Percentiles rank a stretch among this genome's conserved stretches.
Evolutionary conservation across 2,888 invertebrate genomes (phyloP).

Genomic region (Hipparchia semele): DNA sequence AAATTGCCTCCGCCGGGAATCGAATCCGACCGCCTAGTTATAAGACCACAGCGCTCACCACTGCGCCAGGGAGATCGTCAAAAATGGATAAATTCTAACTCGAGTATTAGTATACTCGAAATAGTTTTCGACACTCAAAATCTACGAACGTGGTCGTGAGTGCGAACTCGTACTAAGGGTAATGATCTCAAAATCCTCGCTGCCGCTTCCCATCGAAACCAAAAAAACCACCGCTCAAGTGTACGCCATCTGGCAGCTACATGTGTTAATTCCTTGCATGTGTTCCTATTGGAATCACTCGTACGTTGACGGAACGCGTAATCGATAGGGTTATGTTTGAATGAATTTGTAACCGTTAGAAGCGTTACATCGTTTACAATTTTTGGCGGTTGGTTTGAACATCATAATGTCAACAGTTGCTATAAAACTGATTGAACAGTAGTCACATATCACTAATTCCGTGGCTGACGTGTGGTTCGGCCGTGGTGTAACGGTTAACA

Average conservation of each 20-base stretch:
- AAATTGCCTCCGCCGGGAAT: too few species aligned
- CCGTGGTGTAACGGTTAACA: too few species aligned
- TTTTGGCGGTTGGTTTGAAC: background rate
- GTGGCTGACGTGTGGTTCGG: too few species aligned
- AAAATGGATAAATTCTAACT: too few species aligned
- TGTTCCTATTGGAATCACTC: conserved; percentile 32
- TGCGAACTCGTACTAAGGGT: background rate
- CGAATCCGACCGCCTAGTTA: too few species aligned
- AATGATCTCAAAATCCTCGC: conserved; percentile 27
- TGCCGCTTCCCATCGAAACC: conserved; percentile 61
- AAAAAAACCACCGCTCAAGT: conserved; percentile 61
- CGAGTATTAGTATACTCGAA: too few species aligned
- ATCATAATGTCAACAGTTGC: background rate
- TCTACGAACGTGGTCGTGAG: background rate
- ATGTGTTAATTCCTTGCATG: conserved; percentile 53
- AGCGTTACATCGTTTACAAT: background rate
- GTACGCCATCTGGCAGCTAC: conserved; percentile 68
- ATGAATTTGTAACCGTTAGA: conserved; percentile 12
- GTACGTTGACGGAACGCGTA: conserved; percentile 26
- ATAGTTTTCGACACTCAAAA: background rate
- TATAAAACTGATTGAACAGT: background rate
- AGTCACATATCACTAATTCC: too few species aligned
- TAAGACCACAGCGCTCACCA: too few species aligned
- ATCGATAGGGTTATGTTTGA: conserved; percentile 25
- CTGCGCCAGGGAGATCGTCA: too few species aligned